These are phyloP conservation scores for Globodera ellingtonae DNA, from an alignment of 1,140 invertebrate genomes.

Conservation along the genomic window DNA sequence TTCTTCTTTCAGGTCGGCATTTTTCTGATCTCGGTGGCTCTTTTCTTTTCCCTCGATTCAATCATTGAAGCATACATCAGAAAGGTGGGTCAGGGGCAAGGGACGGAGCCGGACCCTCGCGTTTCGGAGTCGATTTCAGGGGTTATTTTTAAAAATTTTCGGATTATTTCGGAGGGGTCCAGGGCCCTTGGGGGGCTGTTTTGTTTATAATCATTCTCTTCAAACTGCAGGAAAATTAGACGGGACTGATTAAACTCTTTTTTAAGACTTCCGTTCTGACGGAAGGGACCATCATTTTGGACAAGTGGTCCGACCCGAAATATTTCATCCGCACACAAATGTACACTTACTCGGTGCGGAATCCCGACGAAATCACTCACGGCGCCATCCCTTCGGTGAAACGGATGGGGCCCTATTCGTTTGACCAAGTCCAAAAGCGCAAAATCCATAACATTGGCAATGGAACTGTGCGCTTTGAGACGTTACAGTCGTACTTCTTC, in stretches of 20 bases:
- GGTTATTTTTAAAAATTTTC: too few relatives aligned
- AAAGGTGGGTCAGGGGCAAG: slow-evolving; percentile 38
- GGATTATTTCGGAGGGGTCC: too few relatives aligned
- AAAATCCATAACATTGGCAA: slow-evolving; percentile 51
- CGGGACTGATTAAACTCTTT: not conserved
- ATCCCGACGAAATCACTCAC: slow-evolving; percentile 56
- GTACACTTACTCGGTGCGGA: slow-evolving; percentile 61
- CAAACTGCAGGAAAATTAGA: too few relatives aligned
- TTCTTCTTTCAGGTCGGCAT: slow-evolving; percentile 20
- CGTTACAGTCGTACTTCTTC: slow-evolving; percentile 19
- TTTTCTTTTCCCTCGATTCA: slow-evolving; percentile 47
- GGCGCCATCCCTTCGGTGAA: slow-evolving; percentile 45
- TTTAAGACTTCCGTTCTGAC: slow-evolving; percentile 56
- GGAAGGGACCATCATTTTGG: slow-evolving; percentile 48
- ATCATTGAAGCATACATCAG: slow-evolving; percentile 54
- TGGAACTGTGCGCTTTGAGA: slow-evolving; percentile 58
- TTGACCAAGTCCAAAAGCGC: slow-evolving; percentile 51
- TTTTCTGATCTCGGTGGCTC: slow-evolving; percentile 47
- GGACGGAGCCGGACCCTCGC: too few relatives aligned
- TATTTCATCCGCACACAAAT: slow-evolving; percentile 57
- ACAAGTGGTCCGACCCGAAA: slow-evolving; percentile 60
- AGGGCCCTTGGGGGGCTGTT: too few relatives aligned
- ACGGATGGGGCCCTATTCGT: slow-evolving; percentile 56
- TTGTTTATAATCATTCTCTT: too few relatives aligned
- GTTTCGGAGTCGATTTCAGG: too few relatives aligned